Percentiles rank a stretch among this genome's conserved stretches.
Conservation (phyloP, 2,113 vertebrate genomes). For the Podocnemis expansa region DNA sequence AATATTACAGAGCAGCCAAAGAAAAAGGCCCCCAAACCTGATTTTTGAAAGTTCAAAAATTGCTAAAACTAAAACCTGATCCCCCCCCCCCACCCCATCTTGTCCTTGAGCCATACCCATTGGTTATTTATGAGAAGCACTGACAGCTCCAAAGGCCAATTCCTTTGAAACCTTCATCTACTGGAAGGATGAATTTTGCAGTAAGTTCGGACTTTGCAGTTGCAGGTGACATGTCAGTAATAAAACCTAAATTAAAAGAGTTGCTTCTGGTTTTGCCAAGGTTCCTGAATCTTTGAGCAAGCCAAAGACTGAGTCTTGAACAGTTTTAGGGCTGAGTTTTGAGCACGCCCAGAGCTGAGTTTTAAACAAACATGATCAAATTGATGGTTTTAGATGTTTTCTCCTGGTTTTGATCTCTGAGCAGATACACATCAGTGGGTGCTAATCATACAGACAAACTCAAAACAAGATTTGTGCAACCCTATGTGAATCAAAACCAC, state of each 20-base stretch:
- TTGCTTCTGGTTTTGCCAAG: background rate
- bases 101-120: background rate
- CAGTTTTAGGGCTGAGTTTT: background rate
- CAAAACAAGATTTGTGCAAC: constrained; percentile 7
- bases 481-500: background rate
- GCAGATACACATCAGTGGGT: constrained; percentile 34
- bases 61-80: background rate
- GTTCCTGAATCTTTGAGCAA: background rate
- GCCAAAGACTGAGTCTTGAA: background rate
- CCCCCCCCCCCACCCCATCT: too few species aligned
- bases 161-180: background rate
- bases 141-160: background rate
- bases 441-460: background rate
- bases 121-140: background rate
- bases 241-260: background rate
- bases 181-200: background rate
- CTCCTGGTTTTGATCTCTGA: background rate
- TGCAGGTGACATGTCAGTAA: background rate
- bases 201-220: background rate
- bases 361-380: background rate
- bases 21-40: background rate
- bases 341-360: background rate
- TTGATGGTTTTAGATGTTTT: background rate
- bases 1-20: background rate
- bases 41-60: background rate